Evolutionary conservation across 2,888 invertebrate species (phyloP), one percentile per base, ranked within the genome.

Genomic region (Zhengitettix transpicula): DNA sequence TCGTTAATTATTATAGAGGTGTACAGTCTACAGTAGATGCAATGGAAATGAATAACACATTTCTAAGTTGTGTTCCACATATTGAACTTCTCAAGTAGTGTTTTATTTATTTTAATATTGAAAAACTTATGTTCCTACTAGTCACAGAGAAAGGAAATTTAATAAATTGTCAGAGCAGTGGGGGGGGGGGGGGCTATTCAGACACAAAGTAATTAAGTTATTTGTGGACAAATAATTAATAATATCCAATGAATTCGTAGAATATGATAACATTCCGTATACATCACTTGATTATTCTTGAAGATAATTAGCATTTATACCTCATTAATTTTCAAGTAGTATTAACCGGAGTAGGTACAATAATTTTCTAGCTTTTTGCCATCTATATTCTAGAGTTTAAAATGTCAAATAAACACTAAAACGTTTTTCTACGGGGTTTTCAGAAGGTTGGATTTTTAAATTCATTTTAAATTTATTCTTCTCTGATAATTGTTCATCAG

Each of bases 381-480:
- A 55, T 55, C 55, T 55, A 55, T 55, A 55, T 28, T 40, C 55
- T 55, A 11, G 53, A 52, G 53, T 52, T 52, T 10, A 55, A 55
- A 55, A 55, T 55, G 28, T 55, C 55, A 17, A 12, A 55, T 52
- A 55, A 55, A 55, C 15, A 55, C 16, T 55, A 40, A n/a, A 52
- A 42, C 10, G 10, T 42, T 42, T 42, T 42, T 11, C 12, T 42
- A 42, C 12, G 10, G 44, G 44, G n/a, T 42, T 42, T 10, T 12
- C 44, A 42, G 44, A 42, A 42, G 44, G 10, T 11, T 12, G 12
- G 44, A 42, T 42, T 11, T 10, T 42, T 42, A 10, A 42, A 12
- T 55, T 55, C 28, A 55, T 55, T 55, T 55, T 55, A 55, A 55
- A 14, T 55, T 55, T 55, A 55, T 17, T 55, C 55, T 55, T 40